Percentiles rank a stretch among this genome's conserved stretches.
phyloP scores from a whole-genome alignment of 1,140 invertebrate species.

The Halictus rubicundus region DNA sequence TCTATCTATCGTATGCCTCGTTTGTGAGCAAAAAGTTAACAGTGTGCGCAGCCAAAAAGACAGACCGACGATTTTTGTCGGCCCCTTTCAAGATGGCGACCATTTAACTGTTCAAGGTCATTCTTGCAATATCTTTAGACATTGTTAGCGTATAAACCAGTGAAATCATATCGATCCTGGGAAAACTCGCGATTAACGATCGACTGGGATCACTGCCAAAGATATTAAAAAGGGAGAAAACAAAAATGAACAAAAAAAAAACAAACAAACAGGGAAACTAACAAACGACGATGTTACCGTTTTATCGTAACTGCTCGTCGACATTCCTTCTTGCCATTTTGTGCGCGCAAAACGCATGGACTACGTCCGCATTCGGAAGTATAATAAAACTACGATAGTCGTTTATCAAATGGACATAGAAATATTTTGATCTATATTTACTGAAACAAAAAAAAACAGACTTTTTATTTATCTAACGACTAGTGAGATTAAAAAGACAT shows the following conservation, averaged over 20 bases:
- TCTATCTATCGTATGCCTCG: neutral
- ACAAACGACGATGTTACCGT: constrained; percentile 29
- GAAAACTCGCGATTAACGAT: constrained; percentile 33
- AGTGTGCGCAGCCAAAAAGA: constrained; percentile 17
- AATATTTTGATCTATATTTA: constrained; percentile 51
- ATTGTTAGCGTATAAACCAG: constrained; percentile 29
- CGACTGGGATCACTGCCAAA: constrained; percentile 67
- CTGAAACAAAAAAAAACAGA: constrained; percentile 12
- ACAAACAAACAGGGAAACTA: constrained; percentile 4
- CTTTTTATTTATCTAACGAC: constrained; percentile 60
- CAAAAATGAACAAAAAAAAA: too few relatives aligned
- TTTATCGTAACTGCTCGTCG: constrained; percentile 42
- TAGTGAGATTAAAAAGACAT: constrained; percentile 11
- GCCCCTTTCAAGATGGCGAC: constrained; percentile 21
- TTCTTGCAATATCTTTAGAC: constrained; percentile 28
- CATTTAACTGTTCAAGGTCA: neutral
- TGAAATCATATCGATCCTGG: constrained; percentile 45
- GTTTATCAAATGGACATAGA: constrained; percentile 32
- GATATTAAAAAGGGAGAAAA: constrained; percentile 38
- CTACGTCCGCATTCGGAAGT: constrained; percentile 23
- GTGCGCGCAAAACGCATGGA: constrained; percentile 6
- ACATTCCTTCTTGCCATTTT: constrained; percentile 58
- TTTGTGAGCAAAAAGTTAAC: neutral
- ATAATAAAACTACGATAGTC: constrained; percentile 20
- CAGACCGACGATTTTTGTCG: constrained; percentile 27